These are phyloP conservation scores for Oxystoma pomonae DNA, from an alignment of 2,888 invertebrate species.

Conservation along the genomic window DNA sequence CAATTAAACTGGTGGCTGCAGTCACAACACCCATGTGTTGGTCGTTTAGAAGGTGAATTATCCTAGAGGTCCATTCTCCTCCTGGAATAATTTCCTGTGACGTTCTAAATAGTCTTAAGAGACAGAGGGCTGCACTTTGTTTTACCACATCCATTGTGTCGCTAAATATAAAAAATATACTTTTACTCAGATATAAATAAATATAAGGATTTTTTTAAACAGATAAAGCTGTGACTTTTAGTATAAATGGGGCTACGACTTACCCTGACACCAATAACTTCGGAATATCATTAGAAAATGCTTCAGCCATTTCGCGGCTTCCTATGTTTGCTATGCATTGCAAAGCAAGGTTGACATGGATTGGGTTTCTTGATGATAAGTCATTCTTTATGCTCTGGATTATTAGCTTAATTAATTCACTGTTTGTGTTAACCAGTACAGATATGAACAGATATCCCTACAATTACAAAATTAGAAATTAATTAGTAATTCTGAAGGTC, in stretches of 20 bases:
- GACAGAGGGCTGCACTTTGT: conserved; percentile 96
- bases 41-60: conserved; percentile 97
- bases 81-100: conserved; percentile 95
- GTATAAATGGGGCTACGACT: too few species aligned
- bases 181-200: background rate
- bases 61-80: conserved; percentile 98
- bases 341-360: conserved; percentile 96
- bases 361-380: conserved; percentile 91
- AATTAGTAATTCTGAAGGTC: background rate
- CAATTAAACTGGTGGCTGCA: conserved; percentile 95
- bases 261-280: conserved; percentile 96
- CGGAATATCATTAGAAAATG: conserved; percentile 96
- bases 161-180: conserved; percentile 47
- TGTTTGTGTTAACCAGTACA: conserved; percentile 97
- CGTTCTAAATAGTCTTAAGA: conserved; percentile 89
- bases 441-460: conserved; percentile 99
- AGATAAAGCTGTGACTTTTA: too few species aligned
- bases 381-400: conserved; percentile 99
- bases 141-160: conserved; percentile 99
- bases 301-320: conserved; percentile 99
- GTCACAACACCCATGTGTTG: conserved; percentile 99
- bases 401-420: conserved; percentile 97
- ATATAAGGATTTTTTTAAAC: too few species aligned
- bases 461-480: conserved; percentile 32
- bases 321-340: conserved; percentile 99